A percentile compares a stretch with the other conserved stretches of the same genome.
These are phyloP conservation scores for Fukomys damarensis DNA, from an alignment of 2,113 vertebrate genomes.

Conservation along the genomic window DNA sequence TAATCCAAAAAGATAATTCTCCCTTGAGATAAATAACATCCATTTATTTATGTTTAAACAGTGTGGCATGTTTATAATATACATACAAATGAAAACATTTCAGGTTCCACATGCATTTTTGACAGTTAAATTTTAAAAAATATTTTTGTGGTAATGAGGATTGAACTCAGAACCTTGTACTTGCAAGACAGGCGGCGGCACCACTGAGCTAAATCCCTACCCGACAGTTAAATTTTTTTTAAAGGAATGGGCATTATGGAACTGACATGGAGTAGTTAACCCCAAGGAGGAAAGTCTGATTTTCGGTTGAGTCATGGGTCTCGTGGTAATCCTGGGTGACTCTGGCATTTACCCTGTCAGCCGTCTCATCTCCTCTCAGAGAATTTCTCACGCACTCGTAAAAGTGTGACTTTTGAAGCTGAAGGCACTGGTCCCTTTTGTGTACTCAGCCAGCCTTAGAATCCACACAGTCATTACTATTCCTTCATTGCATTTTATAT, in stretches of 20 bases:
- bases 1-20: conserved; percentile 72
- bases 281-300: conserved; percentile 16
- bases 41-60: conserved; percentile 67
- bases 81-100: conserved; percentile 40
- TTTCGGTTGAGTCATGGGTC: neutral
- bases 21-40: conserved; percentile 67
- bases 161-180: too few relatives aligned
- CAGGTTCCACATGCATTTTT: conserved; percentile 34
- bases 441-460: neutral
- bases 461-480: neutral
- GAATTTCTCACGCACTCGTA: neutral
- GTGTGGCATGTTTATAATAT: conserved; percentile 21
- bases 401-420: neutral
- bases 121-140: neutral
- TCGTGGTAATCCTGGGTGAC: neutral
- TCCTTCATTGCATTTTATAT: neutral
- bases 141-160: too few relatives aligned
- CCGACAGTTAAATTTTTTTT: neutral
- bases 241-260: neutral
- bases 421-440: neutral
- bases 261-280: neutral
- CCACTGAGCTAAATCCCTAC: too few relatives aligned
- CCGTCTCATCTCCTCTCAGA: neutral
- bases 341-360: neutral
- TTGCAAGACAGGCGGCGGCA: too few relatives aligned